Percentiles rank a stretch among this genome's conserved stretches.
These are phyloP conservation scores for Venustaconcha ellipsiformis DNA, from an alignment of 1,140 invertebrate species.

Conservation along the genomic window DNA sequence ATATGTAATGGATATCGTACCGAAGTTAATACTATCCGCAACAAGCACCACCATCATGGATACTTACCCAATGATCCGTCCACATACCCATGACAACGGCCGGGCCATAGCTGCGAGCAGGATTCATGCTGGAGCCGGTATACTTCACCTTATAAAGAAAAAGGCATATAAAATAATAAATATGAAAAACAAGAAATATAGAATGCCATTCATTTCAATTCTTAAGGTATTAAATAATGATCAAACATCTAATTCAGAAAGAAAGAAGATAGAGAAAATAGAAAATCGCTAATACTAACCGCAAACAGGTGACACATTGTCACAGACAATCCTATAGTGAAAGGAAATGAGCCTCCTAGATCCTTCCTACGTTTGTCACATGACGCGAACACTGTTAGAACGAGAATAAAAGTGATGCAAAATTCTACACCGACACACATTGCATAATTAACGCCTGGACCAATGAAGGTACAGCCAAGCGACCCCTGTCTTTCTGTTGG, in stretches of 20 bases:
- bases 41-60: no score
- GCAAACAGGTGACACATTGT: not conserved
- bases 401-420: not conserved
- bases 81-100: conserved; percentile 77
- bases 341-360: not conserved
- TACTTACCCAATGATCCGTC: conserved; percentile 79
- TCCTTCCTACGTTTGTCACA: not conserved
- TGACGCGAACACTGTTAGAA: conserved; percentile 1
- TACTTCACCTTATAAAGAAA: conserved; percentile 45
- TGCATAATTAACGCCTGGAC: not conserved
- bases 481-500: not conserved
- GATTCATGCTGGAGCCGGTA: conserved; percentile 62
- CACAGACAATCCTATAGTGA: not conserved
- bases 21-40: no score
- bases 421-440: conserved; percentile 2
- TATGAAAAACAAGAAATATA: no score
- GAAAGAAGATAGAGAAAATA: no score
- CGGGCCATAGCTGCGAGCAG: conserved; percentile 54
- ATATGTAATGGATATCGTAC: no score
- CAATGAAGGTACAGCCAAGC: not conserved
- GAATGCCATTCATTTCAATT: no score
- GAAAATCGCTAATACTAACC: not conserved
- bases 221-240: no score
- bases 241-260: no score
- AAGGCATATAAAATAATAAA: not conserved